A percentile compares a stretch with the other conserved stretches of the same genome.
Evolutionary conservation across 92 coral and sea anemone genomes (phyloP).

Genomic region (Pocillopora meandrina): DNA sequence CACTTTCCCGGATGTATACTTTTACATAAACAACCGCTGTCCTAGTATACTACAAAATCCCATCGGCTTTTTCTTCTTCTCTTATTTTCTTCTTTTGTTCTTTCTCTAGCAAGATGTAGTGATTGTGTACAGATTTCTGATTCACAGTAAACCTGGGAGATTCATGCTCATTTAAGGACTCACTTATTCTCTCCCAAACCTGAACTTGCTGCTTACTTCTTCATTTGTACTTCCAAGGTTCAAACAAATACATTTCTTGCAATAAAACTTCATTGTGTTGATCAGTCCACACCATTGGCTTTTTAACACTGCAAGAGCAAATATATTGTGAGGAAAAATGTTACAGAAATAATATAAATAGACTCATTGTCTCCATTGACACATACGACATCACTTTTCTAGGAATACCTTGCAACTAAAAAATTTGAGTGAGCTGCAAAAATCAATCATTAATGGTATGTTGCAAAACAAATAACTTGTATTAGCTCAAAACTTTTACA

Average conservation of each 20-base stretch:
- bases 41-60: neutral
- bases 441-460: neutral
- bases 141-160: slow-evolving; percentile 37
- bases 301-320: slow-evolving; percentile 36
- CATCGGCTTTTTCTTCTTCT: slow-evolving; percentile 52
- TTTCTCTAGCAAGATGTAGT: slow-evolving; percentile 37
- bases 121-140: slow-evolving; percentile 48
- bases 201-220: slow-evolving; percentile 46
- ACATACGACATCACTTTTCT: neutral
- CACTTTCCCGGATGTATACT: no score
- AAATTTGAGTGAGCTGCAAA: neutral
- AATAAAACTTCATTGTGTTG: slow-evolving; percentile 49
- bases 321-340: slow-evolving; percentile 8
- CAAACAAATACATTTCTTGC: slow-evolving; percentile 49
- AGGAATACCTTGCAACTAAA: neutral
- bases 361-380: neutral
- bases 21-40: no score
- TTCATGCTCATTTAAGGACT: slow-evolving; percentile 24
- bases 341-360: no score
- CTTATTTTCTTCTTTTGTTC: no score
- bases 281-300: slow-evolving; percentile 59
- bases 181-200: slow-evolving; percentile 53
- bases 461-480: neutral
- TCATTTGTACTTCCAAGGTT: slow-evolving; percentile 54
- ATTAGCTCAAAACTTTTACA: no score